A percentile compares a stretch with the other conserved stretches of the same genome.
phyloP scores from a whole-genome alignment of 2,888 invertebrate species.

The Kuschelorhynchus macadamiae region DNA sequence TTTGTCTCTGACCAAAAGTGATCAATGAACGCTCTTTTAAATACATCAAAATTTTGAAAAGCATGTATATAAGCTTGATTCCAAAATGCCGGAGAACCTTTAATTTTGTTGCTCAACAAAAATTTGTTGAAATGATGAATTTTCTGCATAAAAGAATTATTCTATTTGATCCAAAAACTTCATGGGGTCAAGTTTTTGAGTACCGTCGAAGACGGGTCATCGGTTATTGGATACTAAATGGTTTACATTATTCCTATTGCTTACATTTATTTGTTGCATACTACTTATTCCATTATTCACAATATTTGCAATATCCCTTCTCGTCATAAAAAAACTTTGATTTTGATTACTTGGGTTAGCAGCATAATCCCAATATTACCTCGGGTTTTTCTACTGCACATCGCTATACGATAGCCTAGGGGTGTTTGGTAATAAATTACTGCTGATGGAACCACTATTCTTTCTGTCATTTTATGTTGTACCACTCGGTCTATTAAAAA shows the following conservation, averaged over 20 bases:
- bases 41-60: background rate
- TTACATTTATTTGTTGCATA: constrained; percentile 1
- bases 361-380: background rate
- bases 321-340: background rate
- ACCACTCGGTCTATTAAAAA: too few species aligned
- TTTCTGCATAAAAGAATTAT: background rate
- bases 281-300: background rate
- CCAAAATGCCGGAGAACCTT: constrained; percentile 4
- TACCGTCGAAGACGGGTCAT: background rate
- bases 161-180: constrained; percentile 8
- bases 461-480: too few species aligned
- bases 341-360: background rate
- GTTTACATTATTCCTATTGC: background rate
- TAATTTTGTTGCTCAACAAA: background rate
- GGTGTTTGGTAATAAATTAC: too few species aligned
- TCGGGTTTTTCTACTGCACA: too few species aligned
- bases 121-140: background rate
- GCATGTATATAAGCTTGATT: background rate
- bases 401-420: too few species aligned
- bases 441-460: too few species aligned
- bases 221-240: background rate
- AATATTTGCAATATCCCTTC: background rate
- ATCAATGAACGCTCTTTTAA: background rate
- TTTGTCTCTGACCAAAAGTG: background rate
- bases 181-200: background rate